A percentile compares a stretch with the other conserved stretches of the same genome.
phyloP scores from a whole-genome alignment of 2,113 vertebrate species.

The Crotalus horridus region DNA sequence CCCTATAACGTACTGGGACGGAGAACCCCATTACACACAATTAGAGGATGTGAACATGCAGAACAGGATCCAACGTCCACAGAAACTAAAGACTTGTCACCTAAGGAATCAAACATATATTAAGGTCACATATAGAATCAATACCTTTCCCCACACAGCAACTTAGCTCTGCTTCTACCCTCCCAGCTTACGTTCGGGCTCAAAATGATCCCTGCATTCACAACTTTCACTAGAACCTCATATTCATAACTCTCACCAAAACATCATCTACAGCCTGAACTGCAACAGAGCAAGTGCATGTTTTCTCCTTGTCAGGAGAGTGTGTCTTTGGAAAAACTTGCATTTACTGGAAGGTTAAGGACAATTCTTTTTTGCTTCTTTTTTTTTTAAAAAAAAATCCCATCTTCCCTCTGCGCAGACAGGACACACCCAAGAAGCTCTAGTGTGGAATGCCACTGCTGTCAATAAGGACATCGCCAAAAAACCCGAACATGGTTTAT shows the following conservation, averaged over 20 bases:
- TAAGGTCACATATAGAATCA: constrained; percentile 60
- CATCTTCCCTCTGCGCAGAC: constrained; percentile 5
- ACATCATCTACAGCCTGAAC: constrained; percentile 2
- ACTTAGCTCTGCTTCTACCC: constrained; percentile 4
- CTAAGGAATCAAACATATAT: constrained; percentile 36
- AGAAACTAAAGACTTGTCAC: background rate
- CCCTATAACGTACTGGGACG: constrained; percentile 1
- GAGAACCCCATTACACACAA: background rate
- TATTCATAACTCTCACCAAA: constrained; percentile 2
- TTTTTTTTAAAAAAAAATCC: background rate
- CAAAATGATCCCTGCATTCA: constrained; percentile 14
- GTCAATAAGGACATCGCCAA: constrained; percentile 12
- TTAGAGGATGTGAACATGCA: constrained; percentile 8
- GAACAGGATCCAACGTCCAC: constrained; percentile 10
- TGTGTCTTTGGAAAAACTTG: constrained; percentile 6
- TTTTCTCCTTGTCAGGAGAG: constrained; percentile 5
- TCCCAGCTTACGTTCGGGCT: constrained; percentile 13
- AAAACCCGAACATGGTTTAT: background rate
- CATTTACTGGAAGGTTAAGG: constrained; percentile 14
- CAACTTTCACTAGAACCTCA: constrained; percentile 28
- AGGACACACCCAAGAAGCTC: background rate
- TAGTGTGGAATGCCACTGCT: constrained; percentile 19
- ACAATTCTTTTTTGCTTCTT: constrained; percentile 7
- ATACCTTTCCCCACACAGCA: constrained; percentile 32
- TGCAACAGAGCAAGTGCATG: constrained; percentile 15